phyloP scores from a whole-genome alignment of 2,797 vertebrate genomes.

The Phyllotis vaccarum region DNA sequence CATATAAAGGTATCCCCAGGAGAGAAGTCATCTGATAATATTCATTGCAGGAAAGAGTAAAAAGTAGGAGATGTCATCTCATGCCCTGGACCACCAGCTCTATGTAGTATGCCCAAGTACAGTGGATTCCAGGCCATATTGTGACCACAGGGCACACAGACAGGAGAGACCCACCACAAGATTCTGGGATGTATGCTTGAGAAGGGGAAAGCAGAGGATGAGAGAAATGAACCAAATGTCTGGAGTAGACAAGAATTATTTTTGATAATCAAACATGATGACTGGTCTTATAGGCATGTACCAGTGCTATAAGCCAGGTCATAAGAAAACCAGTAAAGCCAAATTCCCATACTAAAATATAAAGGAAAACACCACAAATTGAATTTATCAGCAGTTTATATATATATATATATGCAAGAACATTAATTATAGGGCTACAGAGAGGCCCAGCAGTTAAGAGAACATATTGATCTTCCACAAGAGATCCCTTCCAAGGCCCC shows the following conservation, averaged over 20 bases:
- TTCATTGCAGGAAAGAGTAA: not conserved
- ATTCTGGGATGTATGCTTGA: not conserved
- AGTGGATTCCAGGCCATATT: not conserved
- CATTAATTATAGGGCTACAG: not conserved
- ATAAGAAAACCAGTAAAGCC: not conserved
- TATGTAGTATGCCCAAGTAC: not conserved
- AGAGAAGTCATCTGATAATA: not conserved
- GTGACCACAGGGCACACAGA: not conserved
- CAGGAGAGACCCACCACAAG: not conserved
- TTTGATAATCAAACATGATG: not conserved
- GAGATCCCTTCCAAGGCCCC: not conserved
- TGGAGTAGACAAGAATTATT: not conserved
- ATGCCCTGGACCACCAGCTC: not conserved
- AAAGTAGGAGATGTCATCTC: not conserved
- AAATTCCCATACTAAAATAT: not conserved
- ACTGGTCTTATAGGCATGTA: not conserved
- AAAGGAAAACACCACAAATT: slow-evolving; percentile 2
- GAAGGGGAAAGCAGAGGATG: not conserved
- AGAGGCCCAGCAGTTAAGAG: not conserved
- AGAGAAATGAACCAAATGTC: not conserved
- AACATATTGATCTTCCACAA: not conserved
- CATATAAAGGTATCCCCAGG: not conserved
- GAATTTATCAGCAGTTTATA: not conserved
- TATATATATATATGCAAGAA: too few species aligned
- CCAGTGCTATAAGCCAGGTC: not conserved